phyloP scores from a whole-genome alignment of 2,888 invertebrate genomes.

The Sinhomidia bicolor region DNA sequence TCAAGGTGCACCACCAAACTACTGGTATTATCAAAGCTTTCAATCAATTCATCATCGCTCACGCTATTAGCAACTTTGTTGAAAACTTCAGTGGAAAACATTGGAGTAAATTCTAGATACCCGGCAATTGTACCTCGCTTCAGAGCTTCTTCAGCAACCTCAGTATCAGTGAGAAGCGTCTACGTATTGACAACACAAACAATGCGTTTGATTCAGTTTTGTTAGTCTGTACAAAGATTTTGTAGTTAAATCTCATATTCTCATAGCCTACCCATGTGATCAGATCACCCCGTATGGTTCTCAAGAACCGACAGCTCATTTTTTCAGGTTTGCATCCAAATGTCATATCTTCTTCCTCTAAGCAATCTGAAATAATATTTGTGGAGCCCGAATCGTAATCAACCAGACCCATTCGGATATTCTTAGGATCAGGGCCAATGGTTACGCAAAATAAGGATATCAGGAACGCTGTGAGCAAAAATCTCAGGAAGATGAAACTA shows the following conservation, averaged over 20 bases:
- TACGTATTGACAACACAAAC: no score
- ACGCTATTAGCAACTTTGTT: slow-evolving; percentile 60
- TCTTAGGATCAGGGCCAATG: slow-evolving; percentile 52
- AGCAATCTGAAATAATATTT: slow-evolving; percentile 47
- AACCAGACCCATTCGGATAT: slow-evolving; percentile 57
- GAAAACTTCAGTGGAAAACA: slow-evolving; percentile 61
- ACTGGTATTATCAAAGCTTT: slow-evolving; percentile 40
- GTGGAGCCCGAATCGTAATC: slow-evolving; percentile 55
- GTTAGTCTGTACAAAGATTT: no score
- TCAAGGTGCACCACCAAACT: slow-evolving; percentile 66
- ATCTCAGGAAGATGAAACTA: slow-evolving; percentile 51
- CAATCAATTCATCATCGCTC: slow-evolving; percentile 31
- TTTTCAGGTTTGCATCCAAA: slow-evolving; percentile 64
- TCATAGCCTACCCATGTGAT: slow-evolving; percentile 52
- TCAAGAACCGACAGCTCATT: slow-evolving; percentile 68
- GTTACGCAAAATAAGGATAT: slow-evolving; percentile 64
- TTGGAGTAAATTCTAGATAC: slow-evolving; percentile 61
- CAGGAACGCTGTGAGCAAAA: slow-evolving; percentile 52
- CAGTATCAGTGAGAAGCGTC: slow-evolving; percentile 46
- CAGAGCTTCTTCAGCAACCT: slow-evolving; percentile 48
- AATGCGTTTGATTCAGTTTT: no score
- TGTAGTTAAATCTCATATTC: not conserved
- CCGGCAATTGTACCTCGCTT: slow-evolving; percentile 44
- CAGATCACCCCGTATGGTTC: slow-evolving; percentile 38
- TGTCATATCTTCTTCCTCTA: slow-evolving; percentile 56